Evolutionary conservation across 2,888 invertebrate genomes (phyloP), one percentile per base, ranked within the genome.

Genomic region (Graphium colonna): DNA sequence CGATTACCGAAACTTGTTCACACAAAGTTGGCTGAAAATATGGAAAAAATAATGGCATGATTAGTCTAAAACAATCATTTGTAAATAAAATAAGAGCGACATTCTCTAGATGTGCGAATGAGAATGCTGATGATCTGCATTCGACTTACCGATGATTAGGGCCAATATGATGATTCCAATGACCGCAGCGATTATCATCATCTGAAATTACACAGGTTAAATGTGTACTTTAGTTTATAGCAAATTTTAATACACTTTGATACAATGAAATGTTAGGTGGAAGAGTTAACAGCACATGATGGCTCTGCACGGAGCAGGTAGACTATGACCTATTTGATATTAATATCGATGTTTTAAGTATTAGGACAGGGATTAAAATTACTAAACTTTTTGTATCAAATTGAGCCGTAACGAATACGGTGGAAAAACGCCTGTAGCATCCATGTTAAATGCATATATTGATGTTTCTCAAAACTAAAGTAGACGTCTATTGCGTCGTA

Each of bases 111-210:
- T 64, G 67, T 63, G 69, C 68, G 65, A 57, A 41, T 28, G n/a
- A 43, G 45, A 50, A 45, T 43, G 10, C 38, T 12, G 2, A 33
- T 38, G 16, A 26, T 38, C 10, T 9, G 15, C 7, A 36, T 15
- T 42, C 16, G 15, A 79, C 95, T 94, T 91, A 97, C 97, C 95
- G 81, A 96, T 95, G 79, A 97, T 96, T 77, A 97, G 95, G 73
- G 95, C 95, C 79, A 96, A 87, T 78, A 96, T 93, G 70, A 95
- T 92, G 71, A 95, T 92, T 60, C 94, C 95, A 82, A 96, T 95
- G 48, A 96, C 93, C 61, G 96, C 96, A 85, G 96, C 94, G 67
- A 96, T 95, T 70, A 96, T 96, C 96, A 96, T 96, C 96, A 96
- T 96, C 93, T 94, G 83, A 10, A 89, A 90, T 21, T 5, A 21